Evolutionary conservation across 1,140 invertebrate genomes (phyloP), one percentile per base, ranked within the genome.

Genomic region (Heliconius hewitsoni): DNA sequence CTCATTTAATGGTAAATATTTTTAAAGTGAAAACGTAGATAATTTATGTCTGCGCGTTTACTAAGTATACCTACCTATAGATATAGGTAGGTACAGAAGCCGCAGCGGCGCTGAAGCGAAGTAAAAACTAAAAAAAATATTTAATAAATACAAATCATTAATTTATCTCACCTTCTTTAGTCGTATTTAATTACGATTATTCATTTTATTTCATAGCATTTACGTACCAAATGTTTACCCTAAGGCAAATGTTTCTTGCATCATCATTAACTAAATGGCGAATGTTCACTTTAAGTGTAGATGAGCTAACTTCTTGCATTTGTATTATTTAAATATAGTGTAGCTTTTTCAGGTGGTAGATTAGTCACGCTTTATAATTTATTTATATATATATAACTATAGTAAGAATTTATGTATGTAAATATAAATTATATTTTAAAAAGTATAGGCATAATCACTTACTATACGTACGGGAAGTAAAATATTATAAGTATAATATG

Each of bases 251-350:
- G 72, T 66, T 70, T 74, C 75, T 50, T 80, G 71, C 74, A 80
- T 80, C 75, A 81, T 77, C 79, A 81, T 81, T 81, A 81, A 46
- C 72, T 60, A 81, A 81, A 81, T 77, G 73, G 76, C 76, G 73
- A 80, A 77, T 74, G 79, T 76, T 72, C 76, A 73, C 79, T 57
- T 80, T 60, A 77, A 77, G 79, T 81, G 79, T 81, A 73, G 73
- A 81, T 77, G 76, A 71, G 19, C 70, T 77, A 50, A 73, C 42
- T 77, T 72, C 75, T 70, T 77, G 60, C 72, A 81, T 78, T 78
- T 78, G 39, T 81, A 70, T 74, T 71, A 80, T 71, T 80, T 76
- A 76, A 71, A 73, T 76, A 60, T 76, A 74, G 66, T 57, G 70
- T 80, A 78, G 78, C 37, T 50, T 23, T n/a, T 71, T 70, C 52